phyloP scores from a whole-genome alignment of 1,140 invertebrate species.

The Pachypeltis micranthus region DNA sequence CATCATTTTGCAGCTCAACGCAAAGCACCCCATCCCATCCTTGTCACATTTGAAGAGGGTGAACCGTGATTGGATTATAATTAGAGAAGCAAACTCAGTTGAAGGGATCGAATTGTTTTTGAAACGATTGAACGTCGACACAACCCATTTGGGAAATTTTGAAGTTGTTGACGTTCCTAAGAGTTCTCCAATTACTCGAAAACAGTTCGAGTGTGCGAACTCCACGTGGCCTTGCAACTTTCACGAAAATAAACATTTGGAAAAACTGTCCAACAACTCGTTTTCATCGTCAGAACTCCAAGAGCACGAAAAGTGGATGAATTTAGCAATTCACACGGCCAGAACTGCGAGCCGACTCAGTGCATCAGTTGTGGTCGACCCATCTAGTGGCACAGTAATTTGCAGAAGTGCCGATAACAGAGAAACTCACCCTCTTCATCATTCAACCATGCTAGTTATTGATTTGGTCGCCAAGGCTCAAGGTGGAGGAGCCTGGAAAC shows the following conservation, averaged over 20 bases:
- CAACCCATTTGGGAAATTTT: constrained; percentile 40
- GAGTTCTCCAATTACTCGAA: constrained; percentile 45
- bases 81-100: constrained; percentile 11
- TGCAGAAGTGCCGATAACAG: constrained; percentile 51
- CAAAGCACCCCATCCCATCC: constrained; percentile 42
- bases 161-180: constrained; percentile 46
- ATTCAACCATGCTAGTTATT: constrained; percentile 73
- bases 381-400: constrained; percentile 44
- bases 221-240: constrained; percentile 75
- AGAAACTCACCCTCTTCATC: constrained; percentile 58
- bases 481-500: constrained; percentile 60
- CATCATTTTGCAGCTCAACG: constrained; percentile 45
- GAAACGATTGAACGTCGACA: constrained; percentile 34
- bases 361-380: constrained; percentile 56
- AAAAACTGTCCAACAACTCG: constrained; percentile 48
- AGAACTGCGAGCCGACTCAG: constrained; percentile 33
- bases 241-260: constrained; percentile 59
- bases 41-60: constrained; percentile 64
- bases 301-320: constrained; percentile 49
- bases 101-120: constrained; percentile 5
- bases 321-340: constrained; percentile 40
- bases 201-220: constrained; percentile 50
- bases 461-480: constrained; percentile 73
- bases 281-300: constrained; percentile 47
- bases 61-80: constrained; percentile 25